phyloP scores from a whole-genome alignment of 1,140 invertebrate genomes.

The Uloborus diversus region DNA sequence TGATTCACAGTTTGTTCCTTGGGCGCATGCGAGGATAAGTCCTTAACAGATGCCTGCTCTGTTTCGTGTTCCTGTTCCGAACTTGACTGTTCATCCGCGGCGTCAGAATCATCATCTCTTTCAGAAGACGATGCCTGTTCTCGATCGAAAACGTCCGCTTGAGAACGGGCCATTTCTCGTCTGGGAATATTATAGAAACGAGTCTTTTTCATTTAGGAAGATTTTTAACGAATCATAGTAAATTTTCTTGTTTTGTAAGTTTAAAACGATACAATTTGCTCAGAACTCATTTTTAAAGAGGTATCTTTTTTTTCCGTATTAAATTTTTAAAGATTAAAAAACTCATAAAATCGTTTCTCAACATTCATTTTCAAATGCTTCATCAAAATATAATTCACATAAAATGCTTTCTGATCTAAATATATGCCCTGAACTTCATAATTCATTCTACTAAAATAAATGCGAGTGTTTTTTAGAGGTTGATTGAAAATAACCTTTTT shows the following conservation, averaged over 20 bases:
- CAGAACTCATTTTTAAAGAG: not conserved
- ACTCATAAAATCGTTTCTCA: not conserved
- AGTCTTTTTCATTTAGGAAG: not conserved
- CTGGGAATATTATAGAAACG: not conserved
- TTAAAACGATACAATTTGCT: not conserved
- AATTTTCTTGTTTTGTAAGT: not conserved
- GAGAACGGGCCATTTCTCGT: slow-evolving; percentile 5
- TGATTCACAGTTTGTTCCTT: not conserved
- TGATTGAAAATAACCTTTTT: too few relatives aligned
- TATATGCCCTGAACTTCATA: too few relatives aligned
- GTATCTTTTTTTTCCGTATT: not conserved
- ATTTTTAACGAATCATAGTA: not conserved
- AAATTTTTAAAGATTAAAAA: not conserved
- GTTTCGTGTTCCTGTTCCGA: not conserved
- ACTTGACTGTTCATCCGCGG: not conserved
- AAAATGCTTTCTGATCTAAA: too few relatives aligned
- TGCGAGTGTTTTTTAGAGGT: too few relatives aligned
- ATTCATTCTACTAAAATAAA: too few relatives aligned
- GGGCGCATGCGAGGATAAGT: not conserved
- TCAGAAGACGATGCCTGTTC: not conserved
- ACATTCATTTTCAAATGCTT: too few relatives aligned
- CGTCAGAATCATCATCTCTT: slow-evolving; percentile 19
- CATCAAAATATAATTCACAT: too few relatives aligned
- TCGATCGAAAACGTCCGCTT: not conserved
- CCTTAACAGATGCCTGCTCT: not conserved